phyloP scores from a whole-genome alignment of 2,888 invertebrate species.

The Adelognathus sp. region DNA sequence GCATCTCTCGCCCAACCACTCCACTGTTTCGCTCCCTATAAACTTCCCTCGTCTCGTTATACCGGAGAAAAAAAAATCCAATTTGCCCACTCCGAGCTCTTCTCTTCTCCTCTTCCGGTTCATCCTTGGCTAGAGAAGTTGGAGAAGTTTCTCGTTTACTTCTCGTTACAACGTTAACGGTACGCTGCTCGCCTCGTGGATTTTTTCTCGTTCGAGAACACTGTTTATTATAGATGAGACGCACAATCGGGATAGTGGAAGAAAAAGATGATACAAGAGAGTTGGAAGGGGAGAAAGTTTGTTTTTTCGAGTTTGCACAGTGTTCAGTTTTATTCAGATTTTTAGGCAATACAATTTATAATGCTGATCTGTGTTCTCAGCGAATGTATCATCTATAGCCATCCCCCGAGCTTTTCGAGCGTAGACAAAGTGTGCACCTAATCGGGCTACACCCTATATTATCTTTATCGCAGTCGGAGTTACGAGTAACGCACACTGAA shows the following conservation, averaged over 20 bases:
- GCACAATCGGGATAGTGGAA: background rate
- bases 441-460: no score
- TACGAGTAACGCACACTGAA: no score
- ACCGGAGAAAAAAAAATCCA: background rate
- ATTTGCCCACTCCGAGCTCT: constrained; percentile 9
- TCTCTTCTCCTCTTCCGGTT: background rate
- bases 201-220: constrained; percentile 3
- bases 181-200: background rate
- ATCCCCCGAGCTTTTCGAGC: no score
- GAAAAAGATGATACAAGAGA: background rate
- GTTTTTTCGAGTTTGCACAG: background rate
- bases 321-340: background rate
- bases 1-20: constrained; percentile 17
- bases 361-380: no score
- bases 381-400: no score
- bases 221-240: constrained; percentile 26
- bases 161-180: constrained; percentile 49
- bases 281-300: background rate
- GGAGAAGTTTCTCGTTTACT: constrained; percentile 51
- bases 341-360: no score
- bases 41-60: background rate
- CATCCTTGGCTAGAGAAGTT: background rate
- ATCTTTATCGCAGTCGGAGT: no score
- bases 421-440: no score
- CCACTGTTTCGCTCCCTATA: background rate